phyloP scores from a whole-genome alignment of 2,797 vertebrate genomes.

The Brotula barbata region DNA sequence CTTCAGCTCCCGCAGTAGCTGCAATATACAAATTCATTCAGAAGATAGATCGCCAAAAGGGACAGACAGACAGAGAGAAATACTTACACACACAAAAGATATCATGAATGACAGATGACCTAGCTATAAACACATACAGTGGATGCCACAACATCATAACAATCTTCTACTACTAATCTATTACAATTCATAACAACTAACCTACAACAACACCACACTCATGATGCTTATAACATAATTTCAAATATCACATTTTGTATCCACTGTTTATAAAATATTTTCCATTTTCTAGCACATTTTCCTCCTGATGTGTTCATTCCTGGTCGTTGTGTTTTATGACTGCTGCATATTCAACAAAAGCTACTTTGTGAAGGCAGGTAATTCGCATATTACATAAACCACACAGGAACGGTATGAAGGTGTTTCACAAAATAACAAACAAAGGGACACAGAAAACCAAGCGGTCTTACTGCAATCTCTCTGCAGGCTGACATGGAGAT shows the following conservation, averaged over 20 bases:
- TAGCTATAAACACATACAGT: background rate
- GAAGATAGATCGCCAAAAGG: background rate
- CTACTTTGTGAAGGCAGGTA: constrained; percentile 17
- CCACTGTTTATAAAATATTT: background rate
- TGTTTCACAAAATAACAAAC: constrained; percentile 32
- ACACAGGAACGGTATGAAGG: constrained; percentile 25
- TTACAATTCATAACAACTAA: too few relatives aligned
- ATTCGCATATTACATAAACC: constrained; percentile 37
- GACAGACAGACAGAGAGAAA: background rate
- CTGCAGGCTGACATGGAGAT: constrained; percentile 99
- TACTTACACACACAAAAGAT: constrained; percentile 5
- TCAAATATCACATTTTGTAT: too few relatives aligned
- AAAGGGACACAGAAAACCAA: constrained; percentile 28
- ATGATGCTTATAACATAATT: too few relatives aligned
- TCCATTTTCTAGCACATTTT: background rate
- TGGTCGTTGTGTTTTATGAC: constrained; percentile 3
- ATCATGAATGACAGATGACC: constrained; percentile 5
- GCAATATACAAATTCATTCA: constrained; percentile 72
- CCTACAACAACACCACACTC: too few relatives aligned
- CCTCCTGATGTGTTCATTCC: background rate
- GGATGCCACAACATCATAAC: too few relatives aligned
- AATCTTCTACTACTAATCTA: too few relatives aligned
- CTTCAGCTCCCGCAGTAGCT: constrained; percentile 98
- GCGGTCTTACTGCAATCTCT: constrained; percentile 97
- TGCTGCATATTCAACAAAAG: constrained; percentile 21